phyloP scores from a whole-genome alignment of 1,140 invertebrate species.

The Harlomillsia oculata region DNA sequence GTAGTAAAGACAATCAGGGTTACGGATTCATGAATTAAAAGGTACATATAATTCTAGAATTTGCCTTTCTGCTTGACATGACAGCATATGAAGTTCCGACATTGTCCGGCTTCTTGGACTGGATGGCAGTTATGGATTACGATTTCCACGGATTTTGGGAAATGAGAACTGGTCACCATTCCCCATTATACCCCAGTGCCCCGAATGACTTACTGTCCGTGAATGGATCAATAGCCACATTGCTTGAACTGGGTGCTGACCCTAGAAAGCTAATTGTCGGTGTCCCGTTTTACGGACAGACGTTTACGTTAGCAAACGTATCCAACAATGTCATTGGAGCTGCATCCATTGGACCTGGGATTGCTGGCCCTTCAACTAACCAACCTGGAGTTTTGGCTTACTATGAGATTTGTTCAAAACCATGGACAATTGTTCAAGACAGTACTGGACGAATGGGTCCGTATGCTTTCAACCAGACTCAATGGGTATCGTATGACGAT shows the following conservation, averaged over 20 bases:
- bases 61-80: no score
- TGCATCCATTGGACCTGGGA: conserved; percentile 47
- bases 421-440: not conserved
- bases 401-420: conserved; percentile 45
- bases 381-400: conserved; percentile 56
- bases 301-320: conserved; percentile 60
- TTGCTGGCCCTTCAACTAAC: conserved; percentile 51
- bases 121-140: conserved; percentile 84
- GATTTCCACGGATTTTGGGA: conserved; percentile 84
- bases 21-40: no score
- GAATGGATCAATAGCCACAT: conserved; percentile 45
- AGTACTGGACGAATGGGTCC: not conserved
- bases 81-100: conserved; percentile 60
- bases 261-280: not conserved
- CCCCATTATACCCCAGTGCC: conserved; percentile 62
- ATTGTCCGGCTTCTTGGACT: conserved; percentile 63
- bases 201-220: conserved; percentile 41
- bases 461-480: not conserved
- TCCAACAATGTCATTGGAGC: conserved; percentile 49
- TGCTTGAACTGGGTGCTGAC: conserved; percentile 47
- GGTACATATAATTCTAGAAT: no score
- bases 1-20: no score
- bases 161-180: conserved; percentile 74
- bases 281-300: conserved; percentile 58
- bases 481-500: conserved; percentile 5